Evolutionary conservation across 2,113 vertebrate genomes (phyloP).

Genomic region (Camelus bactrianus): DNA sequence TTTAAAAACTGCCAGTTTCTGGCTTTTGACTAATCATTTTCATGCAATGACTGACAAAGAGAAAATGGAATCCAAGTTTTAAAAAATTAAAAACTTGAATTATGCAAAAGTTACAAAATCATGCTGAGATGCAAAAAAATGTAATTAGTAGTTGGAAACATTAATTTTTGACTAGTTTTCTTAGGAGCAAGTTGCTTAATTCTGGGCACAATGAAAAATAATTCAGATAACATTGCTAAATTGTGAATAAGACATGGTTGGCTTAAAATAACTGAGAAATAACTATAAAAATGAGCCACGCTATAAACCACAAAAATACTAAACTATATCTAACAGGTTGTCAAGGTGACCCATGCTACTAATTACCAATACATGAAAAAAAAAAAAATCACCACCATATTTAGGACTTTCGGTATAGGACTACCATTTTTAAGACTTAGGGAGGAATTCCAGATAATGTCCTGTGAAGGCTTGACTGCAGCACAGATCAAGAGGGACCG

Average conservation of each 20-base stretch:
- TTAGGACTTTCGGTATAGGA: not conserved
- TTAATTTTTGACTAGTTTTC: not conserved
- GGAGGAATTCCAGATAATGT: not conserved
- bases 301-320: constrained; percentile 19
- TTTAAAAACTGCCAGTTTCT: constrained; percentile 21
- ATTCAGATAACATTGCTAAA: not conserved
- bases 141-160: constrained; percentile 6
- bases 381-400: not conserved
- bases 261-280: constrained; percentile 27
- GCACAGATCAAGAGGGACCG: not conserved
- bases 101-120: constrained; percentile 45
- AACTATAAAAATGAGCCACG: not conserved
- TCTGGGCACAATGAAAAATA: constrained; percentile 15
- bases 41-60: not conserved
- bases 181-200: not conserved
- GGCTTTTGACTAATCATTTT: constrained; percentile 39
- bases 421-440: not conserved
- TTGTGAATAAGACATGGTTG: not conserved
- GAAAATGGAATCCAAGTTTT: constrained; percentile 36
- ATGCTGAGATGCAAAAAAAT: not conserved
- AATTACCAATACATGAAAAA: not conserved
- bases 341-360: not conserved
- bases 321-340: not conserved
- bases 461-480: not conserved
- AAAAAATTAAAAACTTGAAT: constrained; percentile 19